Conservation (phyloP, 2,113 vertebrate genomes). For the Hemicordylus capensis region DNA sequence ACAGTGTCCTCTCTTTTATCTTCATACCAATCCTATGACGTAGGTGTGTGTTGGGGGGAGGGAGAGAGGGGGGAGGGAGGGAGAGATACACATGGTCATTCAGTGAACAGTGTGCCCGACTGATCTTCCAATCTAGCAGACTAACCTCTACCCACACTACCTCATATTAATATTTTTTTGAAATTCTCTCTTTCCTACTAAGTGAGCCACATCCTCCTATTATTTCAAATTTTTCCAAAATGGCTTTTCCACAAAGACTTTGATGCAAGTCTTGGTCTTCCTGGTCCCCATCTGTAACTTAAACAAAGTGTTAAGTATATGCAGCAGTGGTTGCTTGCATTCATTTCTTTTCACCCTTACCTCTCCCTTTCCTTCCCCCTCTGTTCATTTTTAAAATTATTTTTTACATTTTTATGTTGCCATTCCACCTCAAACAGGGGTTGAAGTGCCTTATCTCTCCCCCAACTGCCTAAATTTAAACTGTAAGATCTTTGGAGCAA, state of each 20-base stretch:
- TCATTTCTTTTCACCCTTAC: neutral
- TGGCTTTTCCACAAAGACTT: neutral
- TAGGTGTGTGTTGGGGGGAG: no score
- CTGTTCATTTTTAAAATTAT: no score
- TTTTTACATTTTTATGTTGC: neutral
- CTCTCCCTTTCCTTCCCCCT: no score
- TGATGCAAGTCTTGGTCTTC: neutral
- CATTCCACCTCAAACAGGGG: neutral
- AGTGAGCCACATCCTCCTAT: neutral
- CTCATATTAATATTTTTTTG: no score
- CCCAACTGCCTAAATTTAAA: neutral
- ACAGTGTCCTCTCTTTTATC: no score
- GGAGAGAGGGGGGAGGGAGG: no score
- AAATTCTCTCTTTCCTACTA: neutral
- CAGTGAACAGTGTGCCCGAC: no score
- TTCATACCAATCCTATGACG: no score
- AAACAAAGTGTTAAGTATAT: neutral
- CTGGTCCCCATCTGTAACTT: neutral
- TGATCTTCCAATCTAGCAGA: no score
- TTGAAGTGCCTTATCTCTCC: neutral
- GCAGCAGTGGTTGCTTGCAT: neutral
- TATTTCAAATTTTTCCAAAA: neutral
- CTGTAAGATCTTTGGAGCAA: no score
- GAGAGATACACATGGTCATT: no score
- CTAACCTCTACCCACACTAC: no score